Conservation (phyloP, 2,888 invertebrate genomes). For the Amphipyra tragopoginis region DNA sequence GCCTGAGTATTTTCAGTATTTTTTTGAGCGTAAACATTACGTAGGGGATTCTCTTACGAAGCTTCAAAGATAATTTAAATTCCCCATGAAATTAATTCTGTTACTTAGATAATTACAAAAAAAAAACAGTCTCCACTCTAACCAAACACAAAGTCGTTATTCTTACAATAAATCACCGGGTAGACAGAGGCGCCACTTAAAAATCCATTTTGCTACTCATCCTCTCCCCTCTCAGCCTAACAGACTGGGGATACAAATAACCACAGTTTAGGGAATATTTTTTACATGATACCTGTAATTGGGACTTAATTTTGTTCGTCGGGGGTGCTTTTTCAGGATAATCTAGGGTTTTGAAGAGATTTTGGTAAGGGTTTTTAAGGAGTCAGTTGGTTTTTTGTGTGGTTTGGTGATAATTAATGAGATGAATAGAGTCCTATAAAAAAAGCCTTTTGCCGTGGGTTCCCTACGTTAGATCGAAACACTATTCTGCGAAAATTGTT, state of each 20-base stretch:
- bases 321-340: slow-evolving; percentile 50
- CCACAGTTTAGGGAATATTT: slow-evolving; percentile 66
- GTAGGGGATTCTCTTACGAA: too few relatives aligned
- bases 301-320: slow-evolving; percentile 46
- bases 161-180: slow-evolving; percentile 83
- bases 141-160: slow-evolving; percentile 47
- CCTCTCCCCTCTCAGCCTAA: slow-evolving; percentile 46
- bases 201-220: slow-evolving; percentile 77
- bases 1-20: too few relatives aligned
- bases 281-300: slow-evolving; percentile 61
- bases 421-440: too few relatives aligned
- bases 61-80: too few relatives aligned
- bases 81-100: too few relatives aligned
- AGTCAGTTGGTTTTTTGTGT: slow-evolving; percentile 5
- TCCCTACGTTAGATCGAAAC: too few relatives aligned
- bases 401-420: not conserved
- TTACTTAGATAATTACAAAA: too few relatives aligned
- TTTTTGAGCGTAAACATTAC: too few relatives aligned
- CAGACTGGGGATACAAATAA: slow-evolving; percentile 63
- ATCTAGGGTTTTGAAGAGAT: slow-evolving; percentile 26
- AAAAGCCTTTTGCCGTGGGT: too few relatives aligned
- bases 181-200: slow-evolving; percentile 77
- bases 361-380: slow-evolving; percentile 5
- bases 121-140: slow-evolving; percentile 57
- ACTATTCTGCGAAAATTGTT: too few relatives aligned